Evolutionary conservation across 1,140 invertebrate genomes (phyloP).

Genomic region (Bathynomus jamesi): DNA sequence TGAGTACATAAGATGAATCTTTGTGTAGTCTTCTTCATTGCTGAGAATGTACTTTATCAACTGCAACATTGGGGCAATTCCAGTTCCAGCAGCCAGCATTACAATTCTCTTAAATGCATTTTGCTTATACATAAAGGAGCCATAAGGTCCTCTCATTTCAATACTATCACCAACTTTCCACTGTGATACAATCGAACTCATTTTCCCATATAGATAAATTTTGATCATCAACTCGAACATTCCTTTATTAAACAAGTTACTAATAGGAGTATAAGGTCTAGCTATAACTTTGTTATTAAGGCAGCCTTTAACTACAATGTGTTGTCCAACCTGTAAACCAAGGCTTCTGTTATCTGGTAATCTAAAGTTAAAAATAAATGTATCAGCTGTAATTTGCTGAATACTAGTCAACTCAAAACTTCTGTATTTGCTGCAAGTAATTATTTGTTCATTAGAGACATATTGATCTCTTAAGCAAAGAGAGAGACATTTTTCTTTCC

Average conservation of each 20-base stretch:
- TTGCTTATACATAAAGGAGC: constrained; percentile 47
- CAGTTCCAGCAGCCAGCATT: constrained; percentile 60
- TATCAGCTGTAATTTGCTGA: constrained; percentile 41
- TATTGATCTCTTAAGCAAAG: too few relatives aligned
- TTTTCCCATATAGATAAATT: constrained; percentile 53
- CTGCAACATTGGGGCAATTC: constrained; percentile 57
- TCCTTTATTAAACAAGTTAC: constrained; percentile 42
- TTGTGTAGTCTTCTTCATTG: constrained; percentile 56
- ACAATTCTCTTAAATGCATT: constrained; percentile 49
- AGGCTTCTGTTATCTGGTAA: constrained; percentile 39
- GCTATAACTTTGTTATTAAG: constrained; percentile 40
- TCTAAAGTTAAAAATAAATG: constrained; percentile 42
- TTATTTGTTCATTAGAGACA: too few relatives aligned
- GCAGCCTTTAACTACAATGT: constrained; percentile 47
- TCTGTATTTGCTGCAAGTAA: too few relatives aligned
- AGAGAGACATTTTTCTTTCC: too few relatives aligned
- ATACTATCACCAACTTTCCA: constrained; percentile 49
- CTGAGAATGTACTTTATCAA: constrained; percentile 53
- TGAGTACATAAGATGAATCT: constrained; percentile 52
- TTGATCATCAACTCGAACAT: constrained; percentile 58
- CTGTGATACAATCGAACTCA: constrained; percentile 52
- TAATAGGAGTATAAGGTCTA: constrained; percentile 58
- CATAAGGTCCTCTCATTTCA: constrained; percentile 59
- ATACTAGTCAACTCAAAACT: constrained; percentile 48
- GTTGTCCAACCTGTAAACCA: constrained; percentile 49